Percentiles rank a stretch among this genome's conserved stretches.
Conservation (phyloP, 2,888 invertebrate species). For the Psococerastis gibbosa region DNA sequence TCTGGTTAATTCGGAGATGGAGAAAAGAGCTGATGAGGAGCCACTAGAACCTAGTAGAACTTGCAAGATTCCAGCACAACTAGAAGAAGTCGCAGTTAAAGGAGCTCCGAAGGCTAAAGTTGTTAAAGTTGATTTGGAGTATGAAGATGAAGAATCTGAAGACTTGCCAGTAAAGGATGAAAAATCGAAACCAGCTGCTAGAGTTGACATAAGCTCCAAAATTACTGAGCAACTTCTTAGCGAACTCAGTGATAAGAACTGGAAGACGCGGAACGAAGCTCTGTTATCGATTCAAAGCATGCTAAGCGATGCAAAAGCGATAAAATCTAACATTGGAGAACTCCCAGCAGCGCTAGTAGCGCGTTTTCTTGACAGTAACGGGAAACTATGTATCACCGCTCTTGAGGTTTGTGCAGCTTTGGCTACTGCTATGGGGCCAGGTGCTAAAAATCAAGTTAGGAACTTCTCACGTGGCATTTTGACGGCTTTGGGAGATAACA, state of each 20-base stretch:
- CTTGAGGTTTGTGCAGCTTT: slow-evolving; percentile 66
- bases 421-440: slow-evolving; percentile 63
- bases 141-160: slow-evolving; percentile 22
- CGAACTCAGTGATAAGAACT: slow-evolving; percentile 76
- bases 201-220: slow-evolving; percentile 62
- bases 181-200: slow-evolving; percentile 31
- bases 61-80: no score
- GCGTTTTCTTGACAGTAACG: slow-evolving; percentile 75
- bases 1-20: slow-evolving; percentile 69
- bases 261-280: slow-evolving; percentile 71
- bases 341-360: slow-evolving; percentile 58
- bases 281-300: slow-evolving; percentile 51
- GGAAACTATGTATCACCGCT: slow-evolving; percentile 70
- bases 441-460: slow-evolving; percentile 58
- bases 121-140: slow-evolving; percentile 14
- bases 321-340: slow-evolving; percentile 69
- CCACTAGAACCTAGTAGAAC: slow-evolving; percentile 33
- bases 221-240: slow-evolving; percentile 62
- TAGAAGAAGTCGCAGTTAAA: no score
- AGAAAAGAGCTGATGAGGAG: slow-evolving; percentile 52
- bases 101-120: no score
- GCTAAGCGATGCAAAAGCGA: slow-evolving; percentile 54
- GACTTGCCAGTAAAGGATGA: slow-evolving; percentile 32
- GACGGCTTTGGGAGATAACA: slow-evolving; percentile 40
- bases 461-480: slow-evolving; percentile 72